Evolutionary conservation across 2,797 vertebrate genomes (phyloP).

Genomic region (Remorina albescens): DNA sequence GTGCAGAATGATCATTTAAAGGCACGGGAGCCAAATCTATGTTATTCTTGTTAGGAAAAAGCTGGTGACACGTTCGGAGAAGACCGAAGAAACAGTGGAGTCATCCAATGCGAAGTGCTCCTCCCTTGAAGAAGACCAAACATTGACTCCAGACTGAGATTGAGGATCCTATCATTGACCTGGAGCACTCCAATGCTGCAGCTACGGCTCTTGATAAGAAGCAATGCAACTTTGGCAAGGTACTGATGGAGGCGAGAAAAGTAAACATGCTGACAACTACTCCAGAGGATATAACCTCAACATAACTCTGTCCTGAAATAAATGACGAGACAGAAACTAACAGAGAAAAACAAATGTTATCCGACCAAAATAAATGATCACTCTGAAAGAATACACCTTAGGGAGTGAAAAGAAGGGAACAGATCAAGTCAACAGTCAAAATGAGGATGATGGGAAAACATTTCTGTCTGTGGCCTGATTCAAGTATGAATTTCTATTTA

Average conservation of each 20-base stretch:
- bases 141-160: constrained; percentile 94
- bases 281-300: constrained; percentile 4
- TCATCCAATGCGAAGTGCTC: constrained; percentile 92
- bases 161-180: constrained; percentile 90
- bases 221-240: constrained; percentile 92
- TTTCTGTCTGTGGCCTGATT: too few relatives aligned
- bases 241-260: constrained; percentile 35
- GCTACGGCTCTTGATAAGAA: constrained; percentile 92
- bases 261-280: background rate
- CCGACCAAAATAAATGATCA: too few relatives aligned
- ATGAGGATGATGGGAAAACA: too few relatives aligned
- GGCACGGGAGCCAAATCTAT: background rate
- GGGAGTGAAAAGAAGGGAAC: too few relatives aligned
- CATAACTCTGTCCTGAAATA: too few relatives aligned
- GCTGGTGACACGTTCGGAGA: constrained; percentile 90
- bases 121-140: constrained; percentile 95
- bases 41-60: constrained; percentile 87
- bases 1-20: background rate
- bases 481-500: too few relatives aligned
- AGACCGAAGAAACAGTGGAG: constrained; percentile 91
- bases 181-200: constrained; percentile 90
- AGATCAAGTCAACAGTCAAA: too few relatives aligned
- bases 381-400: too few relatives aligned
- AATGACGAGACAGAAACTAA: too few relatives aligned
- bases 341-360: too few relatives aligned